Conservation (phyloP, 2,888 invertebrate genomes). For the Tipula lateralis region DNA sequence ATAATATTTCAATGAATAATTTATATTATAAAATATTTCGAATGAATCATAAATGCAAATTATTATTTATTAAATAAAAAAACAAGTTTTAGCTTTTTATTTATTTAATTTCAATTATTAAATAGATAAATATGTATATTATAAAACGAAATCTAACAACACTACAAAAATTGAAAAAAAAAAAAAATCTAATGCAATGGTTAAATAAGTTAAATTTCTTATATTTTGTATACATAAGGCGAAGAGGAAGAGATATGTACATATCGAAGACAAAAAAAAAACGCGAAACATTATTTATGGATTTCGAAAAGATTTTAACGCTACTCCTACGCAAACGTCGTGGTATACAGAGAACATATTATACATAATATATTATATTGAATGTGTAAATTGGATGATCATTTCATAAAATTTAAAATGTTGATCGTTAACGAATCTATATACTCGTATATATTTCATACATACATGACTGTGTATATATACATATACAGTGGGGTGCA, state of each 20-base stretch:
- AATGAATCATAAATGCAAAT: conserved; percentile 24
- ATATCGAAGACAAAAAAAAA: neutral
- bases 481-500: neutral
- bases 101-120: conserved; percentile 19
- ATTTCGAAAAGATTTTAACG: conserved; percentile 19
- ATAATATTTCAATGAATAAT: conserved; percentile 12
- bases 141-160: neutral
- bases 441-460: neutral
- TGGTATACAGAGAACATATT: neutral
- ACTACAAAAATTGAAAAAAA: neutral
- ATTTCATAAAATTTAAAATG: neutral
- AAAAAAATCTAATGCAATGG: neutral
- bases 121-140: neutral
- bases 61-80: neutral
- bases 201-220: neutral
- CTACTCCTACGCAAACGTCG: neutral
- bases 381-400: conserved; percentile 19
- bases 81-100: neutral
- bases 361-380: neutral
- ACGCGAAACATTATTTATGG: conserved; percentile 8
- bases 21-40: neutral
- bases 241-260: neutral
- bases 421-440: neutral
- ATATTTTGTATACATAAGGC: neutral
- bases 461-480: neutral